phyloP scores from a whole-genome alignment of 1,140 invertebrate genomes.

The Mamestra configurata region DNA sequence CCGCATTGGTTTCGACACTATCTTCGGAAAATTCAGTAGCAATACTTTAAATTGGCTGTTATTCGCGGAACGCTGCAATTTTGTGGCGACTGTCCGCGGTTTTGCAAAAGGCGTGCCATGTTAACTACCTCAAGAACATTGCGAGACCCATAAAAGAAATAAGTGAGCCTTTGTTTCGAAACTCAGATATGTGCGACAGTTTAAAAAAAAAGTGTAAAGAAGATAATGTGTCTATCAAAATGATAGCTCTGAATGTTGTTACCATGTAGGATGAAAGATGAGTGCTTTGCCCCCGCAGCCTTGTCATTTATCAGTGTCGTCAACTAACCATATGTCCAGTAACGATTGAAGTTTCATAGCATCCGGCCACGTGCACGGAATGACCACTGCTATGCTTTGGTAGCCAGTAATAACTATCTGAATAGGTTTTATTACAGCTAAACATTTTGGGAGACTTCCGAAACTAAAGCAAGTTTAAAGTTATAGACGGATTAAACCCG shows the following conservation, averaged over 20 bases:
- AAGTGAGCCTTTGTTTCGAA: not conserved
- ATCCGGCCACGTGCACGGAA: conserved; percentile 48
- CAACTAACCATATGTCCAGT: conserved; percentile 39
- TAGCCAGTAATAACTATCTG: conserved; percentile 17
- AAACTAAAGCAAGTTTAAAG: not conserved
- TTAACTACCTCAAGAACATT: not conserved
- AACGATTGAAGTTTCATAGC: conserved; percentile 37
- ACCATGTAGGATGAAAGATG: conserved; percentile 17
- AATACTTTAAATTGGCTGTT: not conserved
- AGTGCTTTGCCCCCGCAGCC: conserved; percentile 40
- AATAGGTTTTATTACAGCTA: not conserved
- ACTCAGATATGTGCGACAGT: not conserved
- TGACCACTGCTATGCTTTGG: conserved; percentile 21
- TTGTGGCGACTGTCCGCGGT: not conserved
- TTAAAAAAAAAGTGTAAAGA: not conserved
- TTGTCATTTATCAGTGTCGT: conserved; percentile 47
- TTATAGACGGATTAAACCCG: too few species aligned
- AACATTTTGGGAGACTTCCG: not conserved
- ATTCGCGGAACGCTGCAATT: not conserved
- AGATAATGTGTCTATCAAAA: conserved; percentile 28
- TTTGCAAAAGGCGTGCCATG: not conserved
- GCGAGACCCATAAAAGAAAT: not conserved
- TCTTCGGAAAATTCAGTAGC: not conserved
- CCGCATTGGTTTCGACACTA: too few species aligned
- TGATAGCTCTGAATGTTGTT: conserved; percentile 39